Evolutionary conservation across 2,888 invertebrate species (phyloP), one percentile per base, ranked within the genome.

Genomic region (Tromatobia lineatoria): DNA sequence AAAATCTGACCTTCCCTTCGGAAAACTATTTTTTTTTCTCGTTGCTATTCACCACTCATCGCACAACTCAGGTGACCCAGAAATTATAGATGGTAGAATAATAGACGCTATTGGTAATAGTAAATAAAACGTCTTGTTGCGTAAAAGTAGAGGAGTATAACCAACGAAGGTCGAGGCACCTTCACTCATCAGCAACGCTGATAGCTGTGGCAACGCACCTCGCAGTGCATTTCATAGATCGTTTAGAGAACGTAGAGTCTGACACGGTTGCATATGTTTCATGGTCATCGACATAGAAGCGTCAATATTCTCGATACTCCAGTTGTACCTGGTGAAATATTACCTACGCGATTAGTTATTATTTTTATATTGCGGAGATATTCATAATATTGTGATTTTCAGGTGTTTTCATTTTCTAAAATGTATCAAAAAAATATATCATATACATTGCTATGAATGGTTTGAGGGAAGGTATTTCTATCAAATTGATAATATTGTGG

Each of bases 251-350:
- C 69, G 77, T 67, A 20, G 42, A 15, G 18, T 71, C 81, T 70
- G 81, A 84, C 81, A 84, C 81, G 69, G 70, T 84, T 84, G 78
- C 80, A 81, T 81, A 81, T 81, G 64, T 81, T 84, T 78, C 84
- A 84, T 84, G 84, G 84, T 84, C 84, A 77, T 81, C 78, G 78
- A 75, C 77, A 70, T 80, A 34, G 74, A 78, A 78, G 69, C 69
- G 75, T 80, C 80, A 38, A 84, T 84, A 78, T 84, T 84, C 70
- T 71, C 50, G 54, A 70, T 75, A 84, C 47, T 79, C 64, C 70
- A 83, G 42, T 77, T 84, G 59, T 29, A 25, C 34, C 20, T 18
- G 64, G 18, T 52, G 50, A 67, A 77, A 38, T 25, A 76, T 38
- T 47, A n/a, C n/a, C n/a, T n/a, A 42, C n/a, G 47, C 6, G 11